Conservation (phyloP, 2,797 vertebrate species). For the Hoplostethus atlanticus region DNA sequence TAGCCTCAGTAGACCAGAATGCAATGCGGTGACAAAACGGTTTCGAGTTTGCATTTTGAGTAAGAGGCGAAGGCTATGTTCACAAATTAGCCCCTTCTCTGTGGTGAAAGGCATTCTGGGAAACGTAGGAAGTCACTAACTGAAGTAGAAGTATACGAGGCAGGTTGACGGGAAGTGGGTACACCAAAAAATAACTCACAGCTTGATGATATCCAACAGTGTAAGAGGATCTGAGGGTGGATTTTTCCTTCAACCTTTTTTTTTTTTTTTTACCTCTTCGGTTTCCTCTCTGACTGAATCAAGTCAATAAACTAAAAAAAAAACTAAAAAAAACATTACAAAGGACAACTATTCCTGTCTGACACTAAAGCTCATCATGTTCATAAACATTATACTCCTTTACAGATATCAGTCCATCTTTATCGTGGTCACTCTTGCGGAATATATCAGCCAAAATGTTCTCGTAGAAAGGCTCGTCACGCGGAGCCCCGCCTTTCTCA, state of each 20-base stretch:
- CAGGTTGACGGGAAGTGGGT: not conserved
- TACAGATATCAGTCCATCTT: constrained; percentile 91
- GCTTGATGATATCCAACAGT: not conserved
- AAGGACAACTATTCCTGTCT: too few species aligned
- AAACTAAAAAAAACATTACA: too few species aligned
- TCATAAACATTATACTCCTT: constrained; percentile 94
- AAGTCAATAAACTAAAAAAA: not conserved
- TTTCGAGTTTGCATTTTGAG: too few species aligned
- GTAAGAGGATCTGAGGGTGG: not conserved
- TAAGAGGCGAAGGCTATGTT: too few species aligned
- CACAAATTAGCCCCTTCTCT: too few species aligned
- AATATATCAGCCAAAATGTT: constrained; percentile 92
- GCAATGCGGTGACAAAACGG: not conserved
- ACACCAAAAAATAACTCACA: not conserved
- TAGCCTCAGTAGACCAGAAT: not conserved
- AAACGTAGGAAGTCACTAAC: not conserved
- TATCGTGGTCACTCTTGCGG: constrained; percentile 89
- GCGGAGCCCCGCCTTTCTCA: constrained; percentile 87
- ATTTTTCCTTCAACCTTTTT: not conserved
- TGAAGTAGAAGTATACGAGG: constrained; percentile 1
- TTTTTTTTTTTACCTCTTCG: not conserved
- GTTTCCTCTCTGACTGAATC: constrained; percentile 9
- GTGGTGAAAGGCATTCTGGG: not conserved
- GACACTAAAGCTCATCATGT: constrained; percentile 92
- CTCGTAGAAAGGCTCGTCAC: constrained; percentile 88